Evolutionary conservation across 2,888 invertebrate genomes (phyloP), one percentile per base, ranked within the genome.

Genomic region (Melangyna quadrimaculata): DNA sequence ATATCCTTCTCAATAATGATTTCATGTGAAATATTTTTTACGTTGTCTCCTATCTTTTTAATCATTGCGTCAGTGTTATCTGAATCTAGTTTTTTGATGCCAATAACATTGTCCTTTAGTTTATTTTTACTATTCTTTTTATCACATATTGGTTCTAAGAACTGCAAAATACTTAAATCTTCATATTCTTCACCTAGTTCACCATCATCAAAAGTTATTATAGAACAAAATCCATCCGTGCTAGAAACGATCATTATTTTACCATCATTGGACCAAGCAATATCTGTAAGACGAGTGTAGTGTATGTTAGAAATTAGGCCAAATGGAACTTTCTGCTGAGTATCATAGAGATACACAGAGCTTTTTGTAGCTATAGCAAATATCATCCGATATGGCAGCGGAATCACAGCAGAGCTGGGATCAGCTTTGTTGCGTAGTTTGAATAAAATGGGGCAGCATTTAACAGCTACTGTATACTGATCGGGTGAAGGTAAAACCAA

Each of bases 341-440:
- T 97, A 90, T 98, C 98, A 90, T 97, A 98, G 48, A 98, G 92
- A 75, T 97, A 93, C 37, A 99, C 95, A 29, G 97, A 95, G 88
- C 96, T 96, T 88, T 96, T 95, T 1, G 98, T 98, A 22, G 97
- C 98, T 14, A 99, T 95, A 0, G 99, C 99, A 91, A 98, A 97
- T 75, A 99, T 93, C 93, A 97, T 94, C 80, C 99, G 94, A 90
- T 96, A 96, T 0, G 95, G 95, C 51, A 96, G 91, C 12, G 94
- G 91, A 87, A 96, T 92, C 14, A 94, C 90, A 1, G 94, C 91
- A 9, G 94, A 94, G 12, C 94, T 94, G 65, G 91, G 91, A n/a
- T 92, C 90, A 0, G 75, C 81, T 78, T 90, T 89, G 83, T 89
- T 88, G 4, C 94, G 93, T 17, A 95, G 91, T 88, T 95, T 92